A percentile compares a stretch with the other conserved stretches of the same genome.
These are phyloP conservation scores for Micrastur ruficollis DNA, from an alignment of 2,797 vertebrate species.

Conservation along the genomic window DNA sequence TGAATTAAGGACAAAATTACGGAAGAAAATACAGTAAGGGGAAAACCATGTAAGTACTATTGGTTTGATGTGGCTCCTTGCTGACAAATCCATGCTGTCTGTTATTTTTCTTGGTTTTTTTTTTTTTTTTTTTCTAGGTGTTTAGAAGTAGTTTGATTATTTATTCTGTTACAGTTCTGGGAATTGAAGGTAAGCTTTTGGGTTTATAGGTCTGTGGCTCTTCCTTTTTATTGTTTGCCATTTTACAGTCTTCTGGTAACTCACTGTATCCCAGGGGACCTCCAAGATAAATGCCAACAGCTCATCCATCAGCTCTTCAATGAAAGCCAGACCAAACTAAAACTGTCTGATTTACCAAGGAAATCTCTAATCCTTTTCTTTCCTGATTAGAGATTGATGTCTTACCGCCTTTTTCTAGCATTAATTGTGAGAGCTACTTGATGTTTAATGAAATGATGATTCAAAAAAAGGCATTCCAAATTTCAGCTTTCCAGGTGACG, in stretches of 20 bases:
- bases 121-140: background rate
- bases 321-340: background rate
- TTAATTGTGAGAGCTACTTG: background rate
- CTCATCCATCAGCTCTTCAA: background rate
- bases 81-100: background rate
- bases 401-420: background rate
- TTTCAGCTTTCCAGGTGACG: background rate
- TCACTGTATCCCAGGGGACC: background rate
- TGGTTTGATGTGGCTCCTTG: background rate
- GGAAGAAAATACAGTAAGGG: background rate
- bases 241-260: background rate
- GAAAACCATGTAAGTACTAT: background rate
- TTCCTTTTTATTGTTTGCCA: background rate
- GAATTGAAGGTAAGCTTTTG: background rate
- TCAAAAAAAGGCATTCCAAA: background rate
- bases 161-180: background rate
- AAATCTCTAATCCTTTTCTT: background rate
- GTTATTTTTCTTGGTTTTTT: background rate
- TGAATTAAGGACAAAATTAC: background rate
- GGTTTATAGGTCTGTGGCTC: background rate
- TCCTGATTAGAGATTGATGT: background rate
- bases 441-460: background rate
- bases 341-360: background rate
- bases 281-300: background rate
- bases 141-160: background rate